Percentiles rank a stretch among this genome's conserved stretches.
Evolutionary conservation across 1,140 invertebrate genomes (phyloP).

Genomic region (Drosophila tristis): DNA sequence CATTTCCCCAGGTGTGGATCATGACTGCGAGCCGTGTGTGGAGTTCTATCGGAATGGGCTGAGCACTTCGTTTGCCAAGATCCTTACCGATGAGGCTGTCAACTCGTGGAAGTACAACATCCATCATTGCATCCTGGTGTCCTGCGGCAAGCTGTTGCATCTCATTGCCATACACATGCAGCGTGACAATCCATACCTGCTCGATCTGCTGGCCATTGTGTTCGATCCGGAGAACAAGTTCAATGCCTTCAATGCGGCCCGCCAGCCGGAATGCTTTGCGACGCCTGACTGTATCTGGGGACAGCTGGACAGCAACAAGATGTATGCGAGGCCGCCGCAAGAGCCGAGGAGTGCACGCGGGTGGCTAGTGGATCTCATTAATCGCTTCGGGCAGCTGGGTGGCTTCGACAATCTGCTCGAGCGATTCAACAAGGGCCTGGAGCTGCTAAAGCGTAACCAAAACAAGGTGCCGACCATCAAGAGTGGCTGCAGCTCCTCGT

Average conservation of each 20-base stretch:
- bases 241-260: slow-evolving; percentile 95
- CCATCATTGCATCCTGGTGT: slow-evolving; percentile 96
- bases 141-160: slow-evolving; percentile 96
- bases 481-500: slow-evolving; percentile 5
- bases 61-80: slow-evolving; percentile 98
- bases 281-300: slow-evolving; percentile 85
- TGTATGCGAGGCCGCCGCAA: slow-evolving; percentile 92
- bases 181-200: slow-evolving; percentile 96
- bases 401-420: slow-evolving; percentile 95
- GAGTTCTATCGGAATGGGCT: slow-evolving; percentile 97
- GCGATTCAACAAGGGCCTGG: slow-evolving; percentile 89
- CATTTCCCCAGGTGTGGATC: slow-evolving; percentile 90
- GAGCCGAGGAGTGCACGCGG: slow-evolving; percentile 92
- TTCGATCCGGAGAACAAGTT: slow-evolving; percentile 98
- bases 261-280: slow-evolving; percentile 91
- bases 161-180: slow-evolving; percentile 95
- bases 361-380: slow-evolving; percentile 98
- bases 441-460: slow-evolving; percentile 84
- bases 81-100: slow-evolving; percentile 98
- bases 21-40: slow-evolving; percentile 95
- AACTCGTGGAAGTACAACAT: slow-evolving; percentile 99
- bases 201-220: slow-evolving; percentile 96
- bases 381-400: slow-evolving; percentile 94
- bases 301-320: slow-evolving; percentile 81
- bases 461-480: slow-evolving; percentile 54